These are phyloP conservation scores for Harpalus rubripes DNA, from an alignment of 2,888 invertebrate species.

Conservation along the genomic window DNA sequence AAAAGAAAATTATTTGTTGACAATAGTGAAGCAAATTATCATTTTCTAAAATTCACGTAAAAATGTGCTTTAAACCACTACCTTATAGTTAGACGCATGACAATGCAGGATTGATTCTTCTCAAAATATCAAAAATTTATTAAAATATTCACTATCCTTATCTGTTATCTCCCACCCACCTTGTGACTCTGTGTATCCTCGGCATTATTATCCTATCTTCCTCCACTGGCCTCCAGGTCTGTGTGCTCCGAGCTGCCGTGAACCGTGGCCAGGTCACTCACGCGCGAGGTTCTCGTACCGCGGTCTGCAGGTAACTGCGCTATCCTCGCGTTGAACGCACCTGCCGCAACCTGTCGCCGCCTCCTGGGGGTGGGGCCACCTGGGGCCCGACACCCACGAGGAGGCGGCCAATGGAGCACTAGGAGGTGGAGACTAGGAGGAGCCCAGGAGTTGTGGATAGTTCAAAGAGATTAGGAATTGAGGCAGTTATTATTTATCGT, in stretches of 20 bases:
- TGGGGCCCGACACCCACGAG: conserved; percentile 8
- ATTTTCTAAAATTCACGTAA: neutral
- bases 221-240: conserved; percentile 11
- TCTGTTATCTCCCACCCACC: conserved; percentile 19
- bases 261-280: conserved; percentile 26
- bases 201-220: conserved; percentile 12
- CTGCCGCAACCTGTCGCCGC: neutral
- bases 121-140: neutral
- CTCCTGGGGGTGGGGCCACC: neutral
- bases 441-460: neutral
- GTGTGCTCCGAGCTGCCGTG: neutral
- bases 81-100: neutral
- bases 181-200: conserved; percentile 12
- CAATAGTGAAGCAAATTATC: no score
- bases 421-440: neutral
- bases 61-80: neutral
- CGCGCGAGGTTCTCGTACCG: neutral
- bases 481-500: no score
- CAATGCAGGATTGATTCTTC: neutral
- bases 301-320: conserved; percentile 46
- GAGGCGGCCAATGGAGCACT: neutral
- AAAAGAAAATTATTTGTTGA: no score
- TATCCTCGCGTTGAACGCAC: neutral
- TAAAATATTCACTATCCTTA: neutral
- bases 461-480: no score